phyloP scores from a whole-genome alignment of 2,797 vertebrate genomes.

The Cephalopachus bancanus region DNA sequence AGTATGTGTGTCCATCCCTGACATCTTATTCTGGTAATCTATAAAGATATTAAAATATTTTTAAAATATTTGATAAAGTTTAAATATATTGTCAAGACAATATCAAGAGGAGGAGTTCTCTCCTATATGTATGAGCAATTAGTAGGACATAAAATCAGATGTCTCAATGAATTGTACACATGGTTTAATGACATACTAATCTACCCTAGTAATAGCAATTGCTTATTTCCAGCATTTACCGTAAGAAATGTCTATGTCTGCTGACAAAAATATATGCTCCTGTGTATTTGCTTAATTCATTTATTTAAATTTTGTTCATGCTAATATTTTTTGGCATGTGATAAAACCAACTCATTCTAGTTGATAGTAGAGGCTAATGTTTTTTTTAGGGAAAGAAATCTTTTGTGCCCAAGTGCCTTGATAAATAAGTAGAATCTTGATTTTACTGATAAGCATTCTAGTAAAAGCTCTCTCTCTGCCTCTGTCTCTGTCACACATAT shows the following conservation, averaged over 20 bases:
- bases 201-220: background rate
- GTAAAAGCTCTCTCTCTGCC: background rate
- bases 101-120: background rate
- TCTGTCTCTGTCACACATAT: background rate
- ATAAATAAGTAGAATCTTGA: background rate
- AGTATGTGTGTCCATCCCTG: background rate
- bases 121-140: background rate
- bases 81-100: background rate
- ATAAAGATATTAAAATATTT: constrained; percentile 52
- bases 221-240: background rate
- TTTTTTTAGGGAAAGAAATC: constrained; percentile 12
- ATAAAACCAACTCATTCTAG: background rate
- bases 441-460: background rate
- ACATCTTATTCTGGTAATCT: constrained; percentile 1
- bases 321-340: background rate
- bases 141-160: background rate
- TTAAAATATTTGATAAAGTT: background rate
- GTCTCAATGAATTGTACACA: background rate
- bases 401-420: constrained; percentile 30
- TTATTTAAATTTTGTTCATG: constrained; percentile 35
- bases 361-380: background rate
- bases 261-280: background rate
- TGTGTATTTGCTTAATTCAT: background rate
- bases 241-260: background rate
- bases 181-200: background rate